Evolutionary conservation across 1,140 invertebrate genomes (phyloP), one percentile per base, ranked within the genome.

Genomic region (Penaeus japonicus): DNA sequence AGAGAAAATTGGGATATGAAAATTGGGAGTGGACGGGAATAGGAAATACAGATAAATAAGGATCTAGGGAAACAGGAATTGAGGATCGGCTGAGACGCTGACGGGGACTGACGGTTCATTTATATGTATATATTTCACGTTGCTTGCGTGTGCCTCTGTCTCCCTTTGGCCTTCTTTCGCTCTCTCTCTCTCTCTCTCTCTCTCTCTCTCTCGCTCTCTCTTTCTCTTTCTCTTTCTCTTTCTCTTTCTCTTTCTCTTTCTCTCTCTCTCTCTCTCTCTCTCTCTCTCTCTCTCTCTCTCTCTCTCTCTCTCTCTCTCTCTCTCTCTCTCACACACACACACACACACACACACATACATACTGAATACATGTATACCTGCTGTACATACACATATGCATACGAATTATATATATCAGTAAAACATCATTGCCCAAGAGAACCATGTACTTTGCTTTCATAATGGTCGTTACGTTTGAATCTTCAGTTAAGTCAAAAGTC

Each of bases 1-100:
- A 73, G 57, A 87, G 85, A 87, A 87, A 87, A 87, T 87, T 87
- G 85, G 78, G 59, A 87, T 87, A 87, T 87, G 85, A 87, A 87
- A 87, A 87, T 87, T 87, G 85, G 80, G 62, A 73, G 75, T 82
- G 55, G 62, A 87, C 75, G 81, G 85, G 85, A 82, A 82, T 82
- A 65, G 85, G 79, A 87, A 73, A 73, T 27, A 24, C 27, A 20
- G 70, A 27, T 18, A 73, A 54, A 79, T n/a, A 54, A 47, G 39
- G 77, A 54, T 54, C n/a, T 22, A 35, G n/a, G 17, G 24, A 3
- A 22, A 18, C 30, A 18, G 75, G 32, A 22, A 32, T 5, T 4
- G 75, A 35, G 30, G 3, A 32, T 78, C 12, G 24, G 22, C 24
- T 2, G 22, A 78, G 62, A 70, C n/a, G 62, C 12, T 22, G 75